phyloP scores from a whole-genome alignment of 2,797 vertebrate species.

The Phoxinus dragarum region DNA sequence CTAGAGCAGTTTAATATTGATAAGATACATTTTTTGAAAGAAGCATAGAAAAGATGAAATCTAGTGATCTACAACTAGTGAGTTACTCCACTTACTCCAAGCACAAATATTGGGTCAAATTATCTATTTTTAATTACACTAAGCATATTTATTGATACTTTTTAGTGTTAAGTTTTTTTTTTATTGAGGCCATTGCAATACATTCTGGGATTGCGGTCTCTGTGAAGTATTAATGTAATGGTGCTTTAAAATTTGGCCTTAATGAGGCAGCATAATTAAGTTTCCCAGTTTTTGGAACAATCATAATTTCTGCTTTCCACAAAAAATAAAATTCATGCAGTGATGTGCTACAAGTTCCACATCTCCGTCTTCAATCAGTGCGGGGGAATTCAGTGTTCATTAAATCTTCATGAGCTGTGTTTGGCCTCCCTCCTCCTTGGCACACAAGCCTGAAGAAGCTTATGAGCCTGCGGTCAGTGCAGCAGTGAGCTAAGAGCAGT shows the following conservation, averaged over 20 bases:
- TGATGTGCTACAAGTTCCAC: slow-evolving; percentile 33
- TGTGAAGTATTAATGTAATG: background rate
- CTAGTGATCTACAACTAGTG: background rate
- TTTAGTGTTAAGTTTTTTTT: background rate
- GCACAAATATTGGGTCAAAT: background rate
- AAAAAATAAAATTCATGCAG: slow-evolving; percentile 36
- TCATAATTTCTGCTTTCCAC: slow-evolving; percentile 10
- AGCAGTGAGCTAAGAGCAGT: slow-evolving; percentile 55
- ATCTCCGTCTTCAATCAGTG: slow-evolving; percentile 50
- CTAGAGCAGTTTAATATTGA: slow-evolving; percentile 20
- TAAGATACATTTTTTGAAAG: background rate
- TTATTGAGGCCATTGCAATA: background rate
- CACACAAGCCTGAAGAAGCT: slow-evolving; percentile 57
- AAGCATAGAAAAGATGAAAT: background rate
- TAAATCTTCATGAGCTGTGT: slow-evolving; percentile 60
- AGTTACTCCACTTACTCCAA: background rate
- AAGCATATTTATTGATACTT: slow-evolving; percentile 7
- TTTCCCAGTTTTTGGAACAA: background rate
- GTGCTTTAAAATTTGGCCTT: background rate
- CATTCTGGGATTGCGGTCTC: background rate
- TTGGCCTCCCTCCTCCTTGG: slow-evolving; percentile 57
- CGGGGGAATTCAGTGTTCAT: slow-evolving; percentile 52
- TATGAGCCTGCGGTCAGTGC: slow-evolving; percentile 53
- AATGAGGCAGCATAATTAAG: background rate
- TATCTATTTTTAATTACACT: background rate